A percentile compares a stretch with the other conserved stretches of the same genome.
Evolutionary conservation across 1,140 invertebrate genomes (phyloP).

Genomic region (Orius laevigatus): DNA sequence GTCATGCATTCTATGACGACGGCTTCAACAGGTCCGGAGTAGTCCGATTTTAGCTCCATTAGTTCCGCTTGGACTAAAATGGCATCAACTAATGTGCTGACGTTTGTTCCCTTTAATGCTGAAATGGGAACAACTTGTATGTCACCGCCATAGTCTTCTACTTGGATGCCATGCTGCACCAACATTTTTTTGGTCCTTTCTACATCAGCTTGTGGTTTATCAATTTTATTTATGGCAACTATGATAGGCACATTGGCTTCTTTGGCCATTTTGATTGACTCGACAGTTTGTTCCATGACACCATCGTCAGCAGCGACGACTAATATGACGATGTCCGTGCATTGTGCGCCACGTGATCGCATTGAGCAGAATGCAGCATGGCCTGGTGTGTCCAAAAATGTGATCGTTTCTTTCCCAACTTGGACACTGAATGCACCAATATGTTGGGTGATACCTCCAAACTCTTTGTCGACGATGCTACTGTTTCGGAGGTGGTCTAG

Average conservation of each 20-base stretch:
- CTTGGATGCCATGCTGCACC: constrained; percentile 54
- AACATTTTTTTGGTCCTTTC: constrained; percentile 58
- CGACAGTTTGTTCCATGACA: constrained; percentile 91
- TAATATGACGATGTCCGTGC: constrained; percentile 89
- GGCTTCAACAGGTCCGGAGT: constrained; percentile 70
- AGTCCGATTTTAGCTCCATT: constrained; percentile 68
- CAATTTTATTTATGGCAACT: constrained; percentile 98
- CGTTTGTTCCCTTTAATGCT: constrained; percentile 66
- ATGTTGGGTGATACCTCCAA: constrained; percentile 99
- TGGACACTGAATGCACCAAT: constrained; percentile 90
- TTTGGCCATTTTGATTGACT: constrained; percentile 61
- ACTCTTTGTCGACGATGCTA: constrained; percentile 75
- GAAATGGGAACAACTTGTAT: constrained; percentile 84
- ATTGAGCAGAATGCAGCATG: constrained; percentile 92
- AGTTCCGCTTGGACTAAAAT: constrained; percentile 75
- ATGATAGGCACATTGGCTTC: constrained; percentile 78
- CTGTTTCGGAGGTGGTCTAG: constrained; percentile 78
- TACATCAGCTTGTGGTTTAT: constrained; percentile 75
- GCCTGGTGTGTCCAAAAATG: constrained; percentile 98
- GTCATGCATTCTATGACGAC: constrained; percentile 74
- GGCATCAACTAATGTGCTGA: constrained; percentile 68
- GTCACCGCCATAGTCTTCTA: constrained; percentile 85
- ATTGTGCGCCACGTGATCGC: constrained; percentile 74
- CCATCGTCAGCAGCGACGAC: constrained; percentile 98
- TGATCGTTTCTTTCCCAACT: constrained; percentile 45